phyloP scores from a whole-genome alignment of 2,797 vertebrate species.

The Enteromius radiatus region DNA sequence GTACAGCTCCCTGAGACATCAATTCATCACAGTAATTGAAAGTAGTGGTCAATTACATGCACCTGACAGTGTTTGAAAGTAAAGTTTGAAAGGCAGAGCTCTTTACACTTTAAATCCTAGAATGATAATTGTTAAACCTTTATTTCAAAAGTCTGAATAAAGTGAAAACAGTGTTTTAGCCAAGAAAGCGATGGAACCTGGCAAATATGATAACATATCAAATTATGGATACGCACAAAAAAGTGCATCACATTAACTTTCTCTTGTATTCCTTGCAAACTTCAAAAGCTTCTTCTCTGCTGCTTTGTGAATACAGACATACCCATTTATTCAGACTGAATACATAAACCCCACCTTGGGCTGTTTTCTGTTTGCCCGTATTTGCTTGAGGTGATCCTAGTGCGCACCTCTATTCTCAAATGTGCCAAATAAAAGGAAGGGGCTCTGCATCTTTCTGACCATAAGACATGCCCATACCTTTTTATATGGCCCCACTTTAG shows the following conservation, averaged over 20 bases:
- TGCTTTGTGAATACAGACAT: conserved; percentile 30
- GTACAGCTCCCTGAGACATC: conserved; percentile 40
- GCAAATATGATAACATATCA: conserved; percentile 6
- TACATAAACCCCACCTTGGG: not conserved
- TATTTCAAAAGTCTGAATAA: not conserved
- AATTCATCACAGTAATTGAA: conserved; percentile 54
- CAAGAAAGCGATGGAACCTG: not conserved
- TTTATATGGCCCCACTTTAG: conserved; percentile 68
- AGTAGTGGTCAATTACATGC: conserved; percentile 38
- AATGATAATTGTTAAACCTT: conserved; percentile 6
- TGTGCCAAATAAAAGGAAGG: conserved; percentile 43
- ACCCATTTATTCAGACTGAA: conserved; percentile 29
- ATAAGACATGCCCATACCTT: conserved; percentile 59
- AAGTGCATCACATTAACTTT: conserved; percentile 12
- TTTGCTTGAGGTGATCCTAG: conserved; percentile 30
- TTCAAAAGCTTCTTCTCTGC: conserved; percentile 23
- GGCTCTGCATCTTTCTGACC: conserved; percentile 27
- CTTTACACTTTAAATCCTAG: not conserved
- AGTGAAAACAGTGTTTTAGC: not conserved
- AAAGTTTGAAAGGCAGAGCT: conserved; percentile 27
- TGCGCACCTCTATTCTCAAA: conserved; percentile 2
- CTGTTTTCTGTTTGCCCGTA: conserved; percentile 24
- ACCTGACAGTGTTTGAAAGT: conserved; percentile 12
- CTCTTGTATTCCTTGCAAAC: conserved; percentile 2
- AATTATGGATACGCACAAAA: conserved; percentile 10